Evolutionary conservation across 2,113 vertebrate species (phyloP).

Genomic region (Sarotherodon lohbergeri): DNA sequence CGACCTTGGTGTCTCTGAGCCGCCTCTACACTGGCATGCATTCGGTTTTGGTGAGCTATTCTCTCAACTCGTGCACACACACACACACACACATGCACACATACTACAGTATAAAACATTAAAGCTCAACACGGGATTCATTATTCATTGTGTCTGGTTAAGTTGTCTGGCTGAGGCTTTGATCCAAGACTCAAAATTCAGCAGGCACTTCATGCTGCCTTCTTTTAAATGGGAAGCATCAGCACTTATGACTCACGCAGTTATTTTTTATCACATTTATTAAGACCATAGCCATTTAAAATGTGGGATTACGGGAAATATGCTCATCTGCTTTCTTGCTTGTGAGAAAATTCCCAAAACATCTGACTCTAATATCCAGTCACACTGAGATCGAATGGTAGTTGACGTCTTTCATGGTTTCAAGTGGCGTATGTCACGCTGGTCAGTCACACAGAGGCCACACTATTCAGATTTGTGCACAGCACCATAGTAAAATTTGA

Average conservation of each 20-base stretch:
- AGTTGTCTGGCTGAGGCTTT: neutral
- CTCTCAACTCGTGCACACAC: neutral
- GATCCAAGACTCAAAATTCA: neutral
- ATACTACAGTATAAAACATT: slow-evolving; percentile 38
- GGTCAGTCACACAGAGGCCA: neutral
- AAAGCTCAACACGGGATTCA: slow-evolving; percentile 14
- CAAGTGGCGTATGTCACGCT: neutral
- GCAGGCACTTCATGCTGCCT: neutral
- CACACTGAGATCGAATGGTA: neutral
- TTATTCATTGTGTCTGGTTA: slow-evolving; percentile 45
- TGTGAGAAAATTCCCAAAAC: neutral
- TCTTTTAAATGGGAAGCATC: neutral
- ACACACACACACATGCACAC: neutral
- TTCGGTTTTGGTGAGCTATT: slow-evolving; percentile 85
- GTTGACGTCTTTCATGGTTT: neutral
- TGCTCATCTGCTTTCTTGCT: neutral
- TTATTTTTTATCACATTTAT: neutral
- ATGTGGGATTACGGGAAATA: neutral
- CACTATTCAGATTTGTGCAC: neutral
- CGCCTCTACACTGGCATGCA: slow-evolving; percentile 96
- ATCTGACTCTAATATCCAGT: neutral
- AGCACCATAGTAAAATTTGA: neutral
- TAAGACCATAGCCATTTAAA: neutral
- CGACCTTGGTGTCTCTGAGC: slow-evolving; percentile 87
- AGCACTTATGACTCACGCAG: neutral